These are phyloP conservation scores for Sarcophaga variegata DNA, from an alignment of 2,888 invertebrate species.

Conservation along the genomic window DNA sequence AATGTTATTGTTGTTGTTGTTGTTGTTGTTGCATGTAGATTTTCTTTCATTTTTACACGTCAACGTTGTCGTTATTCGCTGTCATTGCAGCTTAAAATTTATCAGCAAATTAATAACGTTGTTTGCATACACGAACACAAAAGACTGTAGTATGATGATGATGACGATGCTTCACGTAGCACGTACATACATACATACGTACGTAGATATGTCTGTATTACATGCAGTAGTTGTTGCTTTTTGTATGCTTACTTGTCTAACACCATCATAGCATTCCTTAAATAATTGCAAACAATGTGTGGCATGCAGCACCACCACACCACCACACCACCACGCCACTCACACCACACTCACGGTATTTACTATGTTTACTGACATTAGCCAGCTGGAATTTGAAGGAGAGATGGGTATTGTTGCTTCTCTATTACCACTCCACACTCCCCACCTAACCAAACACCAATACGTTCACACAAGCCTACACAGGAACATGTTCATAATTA, in stretches of 20 bases:
- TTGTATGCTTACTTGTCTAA: conserved; percentile 27
- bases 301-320: conserved; percentile 23
- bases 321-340: neutral
- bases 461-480: neutral
- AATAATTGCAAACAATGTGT: conserved; percentile 57
- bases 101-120: conserved; percentile 69
- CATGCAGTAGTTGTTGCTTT: conserved; percentile 24
- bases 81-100: conserved; percentile 69
- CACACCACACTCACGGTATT: neutral
- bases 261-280: conserved; percentile 54
- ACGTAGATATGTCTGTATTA: neutral
- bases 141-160: neutral
- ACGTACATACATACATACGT: neutral
- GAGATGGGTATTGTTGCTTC: neutral
- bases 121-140: conserved; percentile 51
- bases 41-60: conserved; percentile 64
- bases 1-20: neutral
- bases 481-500: too few relatives aligned
- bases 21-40: conserved; percentile 43
- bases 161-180: conserved; percentile 1
- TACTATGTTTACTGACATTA: neutral
- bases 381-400: neutral
- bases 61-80: conserved; percentile 68
- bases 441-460: neutral
- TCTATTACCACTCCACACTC: neutral